Evolutionary conservation across 2,888 invertebrate genomes (phyloP), one percentile per base, ranked within the genome.

Genomic region (Latrodectus elegans): DNA sequence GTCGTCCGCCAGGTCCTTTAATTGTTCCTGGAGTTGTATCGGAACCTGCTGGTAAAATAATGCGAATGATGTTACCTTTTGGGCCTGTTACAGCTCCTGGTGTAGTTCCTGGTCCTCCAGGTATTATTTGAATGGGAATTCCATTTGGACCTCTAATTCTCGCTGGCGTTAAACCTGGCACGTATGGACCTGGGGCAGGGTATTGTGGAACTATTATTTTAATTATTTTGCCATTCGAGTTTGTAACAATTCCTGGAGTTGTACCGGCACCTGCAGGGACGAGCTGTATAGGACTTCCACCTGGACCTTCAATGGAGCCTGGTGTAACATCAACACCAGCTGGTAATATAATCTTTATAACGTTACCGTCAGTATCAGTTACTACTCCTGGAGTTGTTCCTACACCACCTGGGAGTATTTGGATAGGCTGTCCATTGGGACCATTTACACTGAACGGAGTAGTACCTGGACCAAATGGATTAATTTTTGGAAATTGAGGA

Each of bases 361-460:
- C 38, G 4, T 38, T 38, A 6, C 38, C 38, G 6, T 38, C 38
- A 0, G 38, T 38, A 38, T 38, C 38, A 38, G 38, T 38, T 4
- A 38, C 38, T 38, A 38, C 38, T 38, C 38, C 38, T 6, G 38
- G 38, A 6, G 38, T 38, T 38, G 38, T 38, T 38, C 38, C 38
- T 6, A 38, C 38, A 38, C 38, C 38, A 38, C 38, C 38, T 38
- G 75, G 75, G n/a, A 75, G 22, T 11, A 75, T 65, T 75, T 75
- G 75, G 49, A 75, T 75, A 64, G 65, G 65, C 6, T 60, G 49
- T 65, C 75, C 75, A 60, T 49, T 65, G 11, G 75, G 65, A 49
- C 75, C 75, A 17, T 38, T 65, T 64, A 75, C 75, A 38, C 14
- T 17, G 15, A 64, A 64, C 51, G 60, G 60, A 8, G 75, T 38